Evolutionary conservation across 2,113 vertebrate genomes (phyloP), one percentile per base, ranked within the genome.

Genomic region (Pimephales promelas): DNA sequence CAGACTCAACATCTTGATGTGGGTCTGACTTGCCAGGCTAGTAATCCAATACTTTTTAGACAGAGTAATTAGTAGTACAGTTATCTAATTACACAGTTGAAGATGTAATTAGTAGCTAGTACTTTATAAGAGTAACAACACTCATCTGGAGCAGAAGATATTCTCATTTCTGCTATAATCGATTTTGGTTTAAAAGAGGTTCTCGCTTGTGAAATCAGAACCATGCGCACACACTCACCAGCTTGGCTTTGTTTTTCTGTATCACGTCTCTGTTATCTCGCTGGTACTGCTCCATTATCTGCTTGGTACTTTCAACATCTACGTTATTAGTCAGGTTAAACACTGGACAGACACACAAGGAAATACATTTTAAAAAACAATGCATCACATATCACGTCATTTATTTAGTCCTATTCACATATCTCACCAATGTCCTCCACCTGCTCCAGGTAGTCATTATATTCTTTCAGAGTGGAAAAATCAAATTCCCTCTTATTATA

Each of bases 401-500:
- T 28, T 28, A 28, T 28, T 28, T 28, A 28, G 28, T 28, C n/a
- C n/a, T n/a, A n/a, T n/a, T n/a, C 28, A 0, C 10, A 5, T 82
- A 83, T 92, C 95, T 87, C 94, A 99, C 98, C 97, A 86, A 98
- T 96, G 88, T 98, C 97, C 91, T 99, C 98, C 85, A 99, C 94
- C 93, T 96, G 92, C 92, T 99, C 98, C 89, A 99, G 91, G 89
- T 97, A 99, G 93, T 99, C 96, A 87, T 99, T 99, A 90, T 98
- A 99, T 86, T 97, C 96, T 86, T 90, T 92, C 79, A 98, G 93
- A 90, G 92, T 96, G 86, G 94, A 82, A 90, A 99, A 99, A 89
- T 99, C 97, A 81, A 95, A 93, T 88, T 98, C 97, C 91, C 97
- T 96, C 93, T 99, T 99, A 92, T 99, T 99, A 90, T 98, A 99